These are phyloP conservation scores for Poeciliopsis turrubarensis DNA, from an alignment of 2,113 vertebrate species.

Conservation along the genomic window DNA sequence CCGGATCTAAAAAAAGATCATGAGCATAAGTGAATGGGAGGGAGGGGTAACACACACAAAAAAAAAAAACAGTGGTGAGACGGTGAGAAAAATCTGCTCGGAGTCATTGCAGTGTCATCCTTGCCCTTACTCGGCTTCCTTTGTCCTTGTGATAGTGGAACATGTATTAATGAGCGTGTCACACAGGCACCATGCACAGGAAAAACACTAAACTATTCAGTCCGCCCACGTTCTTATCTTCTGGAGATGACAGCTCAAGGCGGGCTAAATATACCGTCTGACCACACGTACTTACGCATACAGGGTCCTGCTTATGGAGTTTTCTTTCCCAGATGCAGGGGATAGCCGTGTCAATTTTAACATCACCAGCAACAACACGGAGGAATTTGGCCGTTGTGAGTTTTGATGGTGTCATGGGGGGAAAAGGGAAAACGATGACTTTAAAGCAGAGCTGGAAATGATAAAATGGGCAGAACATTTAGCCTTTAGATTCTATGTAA, in stretches of 20 bases:
- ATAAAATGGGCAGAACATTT: background rate
- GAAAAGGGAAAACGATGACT: background rate
- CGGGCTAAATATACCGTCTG: constrained; percentile 45
- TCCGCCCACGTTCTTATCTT: constrained; percentile 43
- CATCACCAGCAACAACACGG: constrained; percentile 6
- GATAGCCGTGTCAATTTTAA: constrained; percentile 33
- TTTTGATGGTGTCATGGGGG: background rate
- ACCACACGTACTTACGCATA: constrained; percentile 52
- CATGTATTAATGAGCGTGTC: constrained; percentile 50
- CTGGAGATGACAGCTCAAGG: constrained; percentile 60
- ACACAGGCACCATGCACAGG: constrained; percentile 28
- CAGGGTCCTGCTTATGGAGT: constrained; percentile 59
- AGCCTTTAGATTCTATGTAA: background rate
- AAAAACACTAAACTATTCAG: constrained; percentile 38
- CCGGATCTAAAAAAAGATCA: constrained; percentile 8
- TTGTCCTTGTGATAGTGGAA: constrained; percentile 58
- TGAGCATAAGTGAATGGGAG: background rate
- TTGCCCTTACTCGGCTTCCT: constrained; percentile 53
- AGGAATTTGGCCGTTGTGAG: constrained; percentile 15
- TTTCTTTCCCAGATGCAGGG: constrained; percentile 5
- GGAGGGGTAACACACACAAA: no score
- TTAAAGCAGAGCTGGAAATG: background rate
- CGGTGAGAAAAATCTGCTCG: constrained; percentile 35
- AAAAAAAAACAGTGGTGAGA: constrained; percentile 3
- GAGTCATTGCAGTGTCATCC: constrained; percentile 45